These are phyloP conservation scores for Miniopterus natalensis DNA, from an alignment of 2,113 vertebrate species.

Conservation along the genomic window DNA sequence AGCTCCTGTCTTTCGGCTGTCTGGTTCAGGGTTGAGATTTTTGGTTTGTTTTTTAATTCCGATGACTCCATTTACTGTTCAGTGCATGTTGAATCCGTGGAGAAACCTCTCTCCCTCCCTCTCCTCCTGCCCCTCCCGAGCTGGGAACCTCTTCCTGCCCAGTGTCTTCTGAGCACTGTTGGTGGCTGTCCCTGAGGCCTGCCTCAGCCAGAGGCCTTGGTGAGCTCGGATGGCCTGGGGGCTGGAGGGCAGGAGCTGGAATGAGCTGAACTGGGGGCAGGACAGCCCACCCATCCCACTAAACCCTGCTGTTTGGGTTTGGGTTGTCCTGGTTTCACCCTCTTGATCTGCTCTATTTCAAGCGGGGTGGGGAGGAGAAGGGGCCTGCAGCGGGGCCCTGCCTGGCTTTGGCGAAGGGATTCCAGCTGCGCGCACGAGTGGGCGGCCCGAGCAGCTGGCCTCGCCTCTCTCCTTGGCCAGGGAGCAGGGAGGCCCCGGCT, in stretches of 20 bases:
- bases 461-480: slow-evolving; percentile 85
- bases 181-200: slow-evolving; percentile 71
- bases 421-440: slow-evolving; percentile 74
- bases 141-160: slow-evolving; percentile 77
- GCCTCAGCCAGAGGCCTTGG: slow-evolving; percentile 53
- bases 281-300: slow-evolving; percentile 41
- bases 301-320: slow-evolving; percentile 51
- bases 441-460: slow-evolving; percentile 83
- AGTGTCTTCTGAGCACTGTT: slow-evolving; percentile 77
- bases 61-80: slow-evolving; percentile 74
- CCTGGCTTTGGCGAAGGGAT: slow-evolving; percentile 73
- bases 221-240: slow-evolving; percentile 80
- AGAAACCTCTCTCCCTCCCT: slow-evolving; percentile 55
- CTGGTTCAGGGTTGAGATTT: not conserved
- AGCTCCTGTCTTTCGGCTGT: not conserved
- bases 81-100: slow-evolving; percentile 79
- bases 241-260: not conserved
- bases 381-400: slow-evolving; percentile 42
- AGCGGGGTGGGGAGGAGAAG: not conserved
- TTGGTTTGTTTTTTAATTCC: not conserved
- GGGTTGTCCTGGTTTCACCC: slow-evolving; percentile 84
- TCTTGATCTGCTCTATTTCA: slow-evolving; percentile 17
- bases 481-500: slow-evolving; percentile 83
- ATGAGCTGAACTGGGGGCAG: slow-evolving; percentile 56
- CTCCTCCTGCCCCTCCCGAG: slow-evolving; percentile 74